Conservation (phyloP, 1,140 invertebrate genomes). For the Drosophila murphyi region DNA sequence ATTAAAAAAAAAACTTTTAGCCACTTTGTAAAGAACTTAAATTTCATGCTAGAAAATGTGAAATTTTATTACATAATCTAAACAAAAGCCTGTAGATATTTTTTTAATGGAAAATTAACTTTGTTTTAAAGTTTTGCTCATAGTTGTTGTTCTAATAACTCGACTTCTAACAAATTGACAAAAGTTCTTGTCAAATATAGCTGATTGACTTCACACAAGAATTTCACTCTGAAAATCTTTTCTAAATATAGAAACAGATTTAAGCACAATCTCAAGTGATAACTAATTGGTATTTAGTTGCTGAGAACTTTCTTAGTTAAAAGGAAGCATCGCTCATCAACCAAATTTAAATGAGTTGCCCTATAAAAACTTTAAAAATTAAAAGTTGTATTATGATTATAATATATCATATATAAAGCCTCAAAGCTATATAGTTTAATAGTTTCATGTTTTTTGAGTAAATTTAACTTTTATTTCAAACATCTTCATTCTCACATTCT, state of each 20-base stretch:
- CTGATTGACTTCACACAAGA: background rate
- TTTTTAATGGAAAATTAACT: constrained; percentile 1
- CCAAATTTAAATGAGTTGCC: background rate
- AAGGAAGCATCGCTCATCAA: background rate
- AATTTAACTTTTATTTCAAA: background rate
- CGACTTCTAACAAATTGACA: no score
- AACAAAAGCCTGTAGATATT: background rate
- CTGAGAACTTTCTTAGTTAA: background rate
- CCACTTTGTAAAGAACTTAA: no score
- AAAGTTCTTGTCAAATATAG: background rate
- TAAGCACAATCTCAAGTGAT: no score
- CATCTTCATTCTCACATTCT: background rate
- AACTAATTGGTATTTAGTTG: no score
- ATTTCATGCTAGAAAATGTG: background rate
- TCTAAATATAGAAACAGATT: no score
- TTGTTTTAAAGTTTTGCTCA: background rate
- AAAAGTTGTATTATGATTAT: background rate
- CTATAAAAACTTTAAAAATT: background rate
- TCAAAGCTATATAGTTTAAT: no score
- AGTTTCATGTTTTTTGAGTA: no score
- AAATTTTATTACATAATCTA: background rate
- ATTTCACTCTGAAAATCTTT: background rate
- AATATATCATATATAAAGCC: no score
- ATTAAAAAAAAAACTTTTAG: no score
- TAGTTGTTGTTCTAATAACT: background rate